Percentiles rank a stretch among this genome's conserved stretches.
Evolutionary conservation across 2,888 invertebrate species (phyloP).

Genomic region (Agrochola lota): DNA sequence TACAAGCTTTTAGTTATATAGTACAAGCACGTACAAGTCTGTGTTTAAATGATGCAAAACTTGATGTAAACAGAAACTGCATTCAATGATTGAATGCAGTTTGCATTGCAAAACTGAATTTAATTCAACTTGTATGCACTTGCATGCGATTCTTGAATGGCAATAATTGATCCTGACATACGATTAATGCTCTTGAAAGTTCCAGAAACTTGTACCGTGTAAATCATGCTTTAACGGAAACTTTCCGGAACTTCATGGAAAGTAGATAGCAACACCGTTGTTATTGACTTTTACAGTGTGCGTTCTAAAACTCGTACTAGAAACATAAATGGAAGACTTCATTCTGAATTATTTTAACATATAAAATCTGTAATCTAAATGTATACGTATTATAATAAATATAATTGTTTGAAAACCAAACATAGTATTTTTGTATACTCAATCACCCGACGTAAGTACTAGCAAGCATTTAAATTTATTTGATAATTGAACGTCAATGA

Average conservation of each 20-base stretch:
- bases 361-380: background rate
- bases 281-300: slow-evolving; percentile 52
- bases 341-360: background rate
- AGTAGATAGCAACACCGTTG: slow-evolving; percentile 32
- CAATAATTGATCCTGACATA: background rate
- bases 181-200: background rate
- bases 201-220: background rate
- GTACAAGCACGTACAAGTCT: too few relatives aligned
- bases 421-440: background rate
- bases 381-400: fast-evolving
- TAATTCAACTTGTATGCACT: too few relatives aligned
- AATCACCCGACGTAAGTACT: too few relatives aligned
- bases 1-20: too few relatives aligned
- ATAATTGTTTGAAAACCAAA: background rate
- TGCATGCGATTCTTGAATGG: background rate
- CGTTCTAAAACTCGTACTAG: slow-evolving; percentile 32
- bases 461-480: background rate
- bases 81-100: too few relatives aligned
- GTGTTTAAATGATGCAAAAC: too few relatives aligned
- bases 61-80: too few relatives aligned
- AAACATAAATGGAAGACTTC: background rate
- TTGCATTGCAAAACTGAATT: too few relatives aligned
- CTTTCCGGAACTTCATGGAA: too few relatives aligned
- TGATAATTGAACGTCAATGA: slow-evolving; percentile 48
- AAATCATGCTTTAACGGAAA: too few relatives aligned